Base-by-base conservation (phyloP, 1,140 invertebrate species). In the Cepaea nemoralis region DNA sequence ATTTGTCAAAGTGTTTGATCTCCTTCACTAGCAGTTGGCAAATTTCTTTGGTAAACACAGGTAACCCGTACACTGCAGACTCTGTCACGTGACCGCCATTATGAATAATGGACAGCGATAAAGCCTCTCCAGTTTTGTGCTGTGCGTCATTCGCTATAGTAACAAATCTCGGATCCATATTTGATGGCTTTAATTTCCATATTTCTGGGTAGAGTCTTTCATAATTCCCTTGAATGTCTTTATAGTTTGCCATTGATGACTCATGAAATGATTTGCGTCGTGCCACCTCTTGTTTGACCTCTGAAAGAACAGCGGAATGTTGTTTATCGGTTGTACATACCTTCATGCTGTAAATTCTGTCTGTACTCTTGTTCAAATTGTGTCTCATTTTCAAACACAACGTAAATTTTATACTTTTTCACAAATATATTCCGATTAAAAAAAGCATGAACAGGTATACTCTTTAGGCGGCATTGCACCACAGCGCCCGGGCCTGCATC, bases 11-110 rank as follows among this genome's bases (percentile, higher is more conserved):
- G 84, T 92, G 70, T 33, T 84, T 66, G 24, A 92, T 67, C 85
- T 92, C 92, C 74, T 89, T 87, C 5, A 92, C 80, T 48, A 93
- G 86, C 48, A 83, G 69, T 14, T 81, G 19, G 83, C 92, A 92
- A 80, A 92, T 92, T 59, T 91, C 86, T 39, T 84, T 40, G 8
- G 89, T 92, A 82, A 93, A 92, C 10, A 93, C 87, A 22, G 89
- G 91, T 55, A 93, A 90, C 31, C 86, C 83, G 80, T 89, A 92
- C 8, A 88, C 81, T 80, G 82, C 75, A 33, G 86, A 77, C 42
- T 86, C 86, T 88, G 71, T 50, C 3, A 77, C 42, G 33, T 77
- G 6, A 22, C 75, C 75, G 35, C 75, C 75, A 39, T 59, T 77
- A 5, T 59, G 50, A 12, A 66, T 22, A 22, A 77, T 27, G 31